Percentiles rank a stretch among this genome's conserved stretches.
Evolutionary conservation across 2,113 vertebrate genomes (phyloP).

Genomic region (Bujurquina vittata): DNA sequence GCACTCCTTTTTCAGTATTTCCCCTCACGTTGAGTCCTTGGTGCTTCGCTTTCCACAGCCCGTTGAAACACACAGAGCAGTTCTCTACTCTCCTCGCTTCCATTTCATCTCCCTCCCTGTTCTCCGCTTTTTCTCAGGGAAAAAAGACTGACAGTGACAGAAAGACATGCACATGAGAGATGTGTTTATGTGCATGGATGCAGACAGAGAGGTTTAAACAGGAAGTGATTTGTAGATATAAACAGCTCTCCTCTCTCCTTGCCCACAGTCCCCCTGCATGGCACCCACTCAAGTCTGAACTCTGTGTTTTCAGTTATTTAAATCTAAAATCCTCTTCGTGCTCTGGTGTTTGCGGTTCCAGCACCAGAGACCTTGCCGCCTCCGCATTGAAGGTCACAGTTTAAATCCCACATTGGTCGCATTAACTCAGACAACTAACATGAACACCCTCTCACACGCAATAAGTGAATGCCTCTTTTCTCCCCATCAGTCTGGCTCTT

Average conservation of each 20-base stretch:
- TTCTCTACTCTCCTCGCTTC: not conserved
- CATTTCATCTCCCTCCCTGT: not conserved
- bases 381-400: slow-evolving; percentile 47
- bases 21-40: not conserved
- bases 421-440: slow-evolving; percentile 25
- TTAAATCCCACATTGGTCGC: slow-evolving; percentile 36
- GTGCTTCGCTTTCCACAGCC: not conserved
- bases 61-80: not conserved
- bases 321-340: slow-evolving; percentile 28
- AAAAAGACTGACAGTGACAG: not conserved
- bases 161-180: not conserved
- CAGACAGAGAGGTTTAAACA: slow-evolving; percentile 35
- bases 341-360: slow-evolving; percentile 25
- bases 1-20: not conserved
- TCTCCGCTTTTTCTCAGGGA: not conserved
- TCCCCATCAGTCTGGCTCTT: not conserved
- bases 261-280: slow-evolving; percentile 5
- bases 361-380: not conserved
- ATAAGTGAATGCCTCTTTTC: not conserved
- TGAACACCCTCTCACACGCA: not conserved
- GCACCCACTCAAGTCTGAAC: slow-evolving; percentile 16
- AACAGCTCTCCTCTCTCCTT: slow-evolving; percentile 25
- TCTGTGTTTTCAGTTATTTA: slow-evolving; percentile 36
- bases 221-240: slow-evolving; percentile 50
- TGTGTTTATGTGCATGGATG: slow-evolving; percentile 1